phyloP scores from a whole-genome alignment of 2,113 vertebrate species.

The Cryptotis parvus region DNA sequence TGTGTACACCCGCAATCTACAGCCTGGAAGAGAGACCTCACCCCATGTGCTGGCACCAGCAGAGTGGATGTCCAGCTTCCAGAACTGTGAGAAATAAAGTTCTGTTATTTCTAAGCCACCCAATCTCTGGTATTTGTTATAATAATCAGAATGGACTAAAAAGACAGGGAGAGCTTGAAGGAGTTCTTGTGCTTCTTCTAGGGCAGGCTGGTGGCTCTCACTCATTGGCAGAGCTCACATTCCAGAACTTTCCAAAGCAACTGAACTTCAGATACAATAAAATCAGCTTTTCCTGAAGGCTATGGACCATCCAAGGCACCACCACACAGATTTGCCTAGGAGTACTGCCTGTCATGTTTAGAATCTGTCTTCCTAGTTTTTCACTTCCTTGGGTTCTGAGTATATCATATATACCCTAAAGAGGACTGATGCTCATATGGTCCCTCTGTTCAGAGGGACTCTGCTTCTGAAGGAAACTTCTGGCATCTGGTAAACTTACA shows the following conservation, averaged over 20 bases:
- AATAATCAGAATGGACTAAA: neutral
- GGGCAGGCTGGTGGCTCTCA: neutral
- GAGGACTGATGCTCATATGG: too few species aligned
- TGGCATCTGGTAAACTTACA: too few species aligned
- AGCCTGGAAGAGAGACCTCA: neutral
- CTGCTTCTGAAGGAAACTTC: too few species aligned
- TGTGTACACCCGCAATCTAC: neutral
- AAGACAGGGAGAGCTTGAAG: neutral
- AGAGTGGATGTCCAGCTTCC: neutral
- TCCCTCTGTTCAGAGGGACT: too few species aligned
- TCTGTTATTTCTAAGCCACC: neutral
- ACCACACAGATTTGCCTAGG: too few species aligned
- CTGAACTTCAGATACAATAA: neutral
- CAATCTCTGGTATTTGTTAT: neutral
- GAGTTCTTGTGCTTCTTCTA: neutral
- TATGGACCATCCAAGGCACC: too few species aligned
- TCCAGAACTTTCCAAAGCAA: slow-evolving; percentile 35
- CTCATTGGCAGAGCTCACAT: neutral
- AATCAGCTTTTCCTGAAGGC: neutral
- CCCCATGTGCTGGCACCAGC: neutral
- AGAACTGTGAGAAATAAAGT: neutral
- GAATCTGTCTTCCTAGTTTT: too few species aligned
- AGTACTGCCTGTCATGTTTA: too few species aligned
- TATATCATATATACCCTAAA: too few species aligned
- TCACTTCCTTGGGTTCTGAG: too few species aligned